Base-by-base conservation (phyloP, 2,888 invertebrate genomes). In the Sesia bembeciformis region DNA sequence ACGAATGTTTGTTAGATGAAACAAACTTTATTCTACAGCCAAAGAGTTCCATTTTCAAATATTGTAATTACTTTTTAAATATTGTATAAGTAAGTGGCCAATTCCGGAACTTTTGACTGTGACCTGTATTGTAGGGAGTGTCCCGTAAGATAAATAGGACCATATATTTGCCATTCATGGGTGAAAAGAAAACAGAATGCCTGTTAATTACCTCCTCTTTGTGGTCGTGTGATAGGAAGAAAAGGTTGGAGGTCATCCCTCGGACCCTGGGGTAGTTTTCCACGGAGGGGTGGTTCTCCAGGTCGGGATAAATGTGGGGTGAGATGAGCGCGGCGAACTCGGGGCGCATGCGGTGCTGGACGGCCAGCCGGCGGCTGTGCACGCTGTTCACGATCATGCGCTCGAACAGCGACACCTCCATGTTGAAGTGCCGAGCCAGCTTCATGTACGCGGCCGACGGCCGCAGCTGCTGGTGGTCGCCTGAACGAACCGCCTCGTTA, bases 371-470 rank as follows among this genome's bases (percentile, higher is more conserved):
- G n/a, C 91, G 84, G 62, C 90, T 92, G 55, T 92, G 90, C 23
- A 94, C 80, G 0, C 91, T 90, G 70, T 94, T 94, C 40, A 83
- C 89, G 38, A 96, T 90, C 91, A 96, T 92, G 46, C 96, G 90
- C 76, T 97, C 96, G 78, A 96, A 96, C 53, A 97, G 82, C 0
- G 96, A 96, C 40, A 96, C 88, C 59, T 95, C 94, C 55, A 96
- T 83, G 54, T 93, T 89, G 74, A 89, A 94, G 53, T 91, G 76
- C 59, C 82, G 90, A 5, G 93, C 93, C 57, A 96, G 81, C 52
- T 90, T 84, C 74, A 92, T 93, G 55, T 92, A 93, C 3, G 94
- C 91, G 3, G 94, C 92, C 51, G 91, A 92, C 0, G 96, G 96
- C 53, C 93, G 90, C 55, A 97, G 82, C 72, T 97, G 97, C 69